Evolutionary conservation across 2,888 invertebrate genomes (phyloP), one percentile per base, ranked within the genome.

Genomic region (Nemapogon koenigi): DNA sequence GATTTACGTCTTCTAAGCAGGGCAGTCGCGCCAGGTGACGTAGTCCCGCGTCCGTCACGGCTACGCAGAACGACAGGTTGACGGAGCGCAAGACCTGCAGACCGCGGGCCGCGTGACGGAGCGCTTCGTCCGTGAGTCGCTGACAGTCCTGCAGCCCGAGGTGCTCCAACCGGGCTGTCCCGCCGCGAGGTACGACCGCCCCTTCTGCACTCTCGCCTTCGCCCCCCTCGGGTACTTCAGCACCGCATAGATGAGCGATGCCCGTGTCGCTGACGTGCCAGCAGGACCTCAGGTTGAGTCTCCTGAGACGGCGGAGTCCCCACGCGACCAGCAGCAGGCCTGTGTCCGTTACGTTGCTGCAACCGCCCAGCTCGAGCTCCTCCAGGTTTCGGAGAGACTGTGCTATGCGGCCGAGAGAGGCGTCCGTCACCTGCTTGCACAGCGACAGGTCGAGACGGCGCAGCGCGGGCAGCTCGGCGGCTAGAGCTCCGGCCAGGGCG

Each of bases 401-500:
- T 29, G 93, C 90, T 68, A 96, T 94, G 55, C 89, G 81, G 13
- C 89, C 88, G 16, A 96, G 81, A 37, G 93, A 91, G 17, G 88
- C 87, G 67, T 97, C 96, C n/a, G 94, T 93, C 43, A 97, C 89
- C 79, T 95, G 95, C 68, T 97, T 97, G 76, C 97, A 97, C 41
- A 96, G 76, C 31, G 94, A 94, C 38, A 97, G 81, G 66, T 97
- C 92, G 44, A 97, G 81, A 49, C 88, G 83, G 45, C 87, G 89
- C 37, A 97, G 76, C 22, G 88, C 85, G 37, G 90, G 88, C 46
- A 90, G 80, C 48, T 91, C 90, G 7, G 84, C 81, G 31, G 86
- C 83, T 54, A 97, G 89, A 2, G 94, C 94, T 53, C 90, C 90
- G 28, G 88, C 86, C 43, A 97, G 78, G 33, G 91, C 91, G 31